Base-by-base conservation (phyloP, 1,140 invertebrate genomes). In the Bombus vancouverensis region DNA sequence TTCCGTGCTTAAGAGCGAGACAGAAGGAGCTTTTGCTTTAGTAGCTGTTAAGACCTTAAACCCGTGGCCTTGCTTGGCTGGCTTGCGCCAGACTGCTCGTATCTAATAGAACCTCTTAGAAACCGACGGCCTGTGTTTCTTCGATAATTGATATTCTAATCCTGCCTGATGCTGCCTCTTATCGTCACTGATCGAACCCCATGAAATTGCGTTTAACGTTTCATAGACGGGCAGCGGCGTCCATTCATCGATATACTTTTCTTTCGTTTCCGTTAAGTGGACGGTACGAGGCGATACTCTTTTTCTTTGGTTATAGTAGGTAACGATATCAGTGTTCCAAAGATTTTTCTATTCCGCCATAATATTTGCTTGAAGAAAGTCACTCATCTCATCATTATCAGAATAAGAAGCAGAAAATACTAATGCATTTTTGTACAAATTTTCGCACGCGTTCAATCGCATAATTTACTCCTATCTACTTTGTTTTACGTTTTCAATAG, bases 41-140 rank as follows among this genome's bases (percentile, higher is more conserved):
- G 94, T 95, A 93, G 94, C 94, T 95, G 94, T 95, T 95, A 95
- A 94, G 92, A 94, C 90, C 92, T 94, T 92, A 92, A 93, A 91
- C 91, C 89, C 88, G 85, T 85, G 81, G 76, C 85, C 81, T 74
- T 73, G 83, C 85, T 72, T 44, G 73, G 47, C 81, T 81, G 72
- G 44, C 74, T 82, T 32, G 72, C 78, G 68, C 68, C 83, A 74
- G 66, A 75, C 80, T 81, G 68, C 83, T 81, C 72, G 68, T 70
- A 44, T 71, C 57, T 78, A 87, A 87, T 88, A 91, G 90, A 84
- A 87, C 88, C 91, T 74, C 78, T 85, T 73, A 53, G 66, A 83
- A 70, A 53, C 62, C 68, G 59, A 28, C 47, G 39, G 42, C 75
- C 66, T 34, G 76, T 57, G 72, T 90, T 87, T 77, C 75, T 70